Conservation (phyloP, 2,888 invertebrate species). For the Boloria selene region DNA sequence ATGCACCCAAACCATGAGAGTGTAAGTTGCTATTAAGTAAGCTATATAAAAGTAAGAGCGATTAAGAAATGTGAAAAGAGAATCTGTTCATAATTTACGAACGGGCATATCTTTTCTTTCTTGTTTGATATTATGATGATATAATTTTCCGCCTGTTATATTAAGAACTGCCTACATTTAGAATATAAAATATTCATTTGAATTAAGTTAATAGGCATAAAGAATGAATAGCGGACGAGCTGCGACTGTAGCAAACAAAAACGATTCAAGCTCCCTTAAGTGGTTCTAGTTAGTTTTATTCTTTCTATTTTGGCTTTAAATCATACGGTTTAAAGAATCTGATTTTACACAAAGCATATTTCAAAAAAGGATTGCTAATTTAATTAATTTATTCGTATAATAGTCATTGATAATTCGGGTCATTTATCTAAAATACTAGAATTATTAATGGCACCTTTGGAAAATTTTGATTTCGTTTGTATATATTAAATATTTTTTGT, state of each 20-base stretch:
- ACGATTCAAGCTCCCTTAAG: slow-evolving; percentile 23
- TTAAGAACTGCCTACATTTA: background rate
- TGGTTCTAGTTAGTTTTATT: slow-evolving; percentile 26
- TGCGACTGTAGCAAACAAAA: slow-evolving; percentile 23
- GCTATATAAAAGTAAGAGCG: no score
- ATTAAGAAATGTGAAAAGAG: no score
- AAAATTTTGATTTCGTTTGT: no score
- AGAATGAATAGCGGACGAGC: slow-evolving; percentile 24
- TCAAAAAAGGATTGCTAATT: background rate
- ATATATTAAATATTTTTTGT: no score
- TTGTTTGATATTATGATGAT: background rate
- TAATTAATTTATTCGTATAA: background rate
- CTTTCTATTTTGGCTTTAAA: background rate
- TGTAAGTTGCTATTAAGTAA: no score
- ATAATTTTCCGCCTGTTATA: background rate
- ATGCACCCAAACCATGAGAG: no score
- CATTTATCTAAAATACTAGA: background rate
- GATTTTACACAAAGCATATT: background rate
- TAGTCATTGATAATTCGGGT: no score
- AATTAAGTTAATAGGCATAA: slow-evolving; percentile 5
- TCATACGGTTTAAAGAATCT: slow-evolving; percentile 4
- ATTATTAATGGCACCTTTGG: background rate
- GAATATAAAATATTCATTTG: slow-evolving; percentile 6
- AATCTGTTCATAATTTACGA: no score
- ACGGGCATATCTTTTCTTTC: background rate